phyloP scores from a whole-genome alignment of 2,888 invertebrate species.

The Euclidia mi region DNA sequence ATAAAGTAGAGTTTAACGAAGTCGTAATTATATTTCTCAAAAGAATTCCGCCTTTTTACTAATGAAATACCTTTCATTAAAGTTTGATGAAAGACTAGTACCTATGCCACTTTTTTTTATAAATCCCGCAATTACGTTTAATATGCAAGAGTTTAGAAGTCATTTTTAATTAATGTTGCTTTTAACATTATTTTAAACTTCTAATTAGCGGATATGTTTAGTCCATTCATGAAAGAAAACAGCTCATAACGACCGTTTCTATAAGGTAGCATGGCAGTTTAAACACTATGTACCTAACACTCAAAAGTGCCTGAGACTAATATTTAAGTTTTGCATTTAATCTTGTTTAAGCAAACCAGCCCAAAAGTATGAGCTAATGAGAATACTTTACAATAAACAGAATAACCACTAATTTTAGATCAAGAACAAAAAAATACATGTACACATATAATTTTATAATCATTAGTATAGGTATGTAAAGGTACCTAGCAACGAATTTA shows the following conservation, averaged over 20 bases:
- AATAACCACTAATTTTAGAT: not conserved
- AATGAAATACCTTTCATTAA: conserved; percentile 78
- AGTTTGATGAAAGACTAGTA: conserved; percentile 68
- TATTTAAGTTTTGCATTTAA: too few species aligned
- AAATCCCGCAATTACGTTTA: conserved; percentile 36
- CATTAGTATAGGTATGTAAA: too few species aligned
- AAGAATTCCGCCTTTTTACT: conserved; percentile 74
- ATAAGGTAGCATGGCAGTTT: too few species aligned
- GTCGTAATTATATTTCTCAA: conserved; percentile 82
- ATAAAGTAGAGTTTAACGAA: conserved; percentile 81
- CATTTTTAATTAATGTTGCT: conserved; percentile 4
- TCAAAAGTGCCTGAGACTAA: too few species aligned
- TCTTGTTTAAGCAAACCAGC: too few species aligned
- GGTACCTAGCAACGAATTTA: too few species aligned
- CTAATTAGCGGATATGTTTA: not conserved
- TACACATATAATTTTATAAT: too few species aligned
- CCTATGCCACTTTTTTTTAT: conserved; percentile 41
- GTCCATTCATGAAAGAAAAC: too few species aligned
- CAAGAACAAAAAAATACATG: not conserved
- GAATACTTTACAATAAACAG: too few species aligned
- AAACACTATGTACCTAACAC: too few species aligned
- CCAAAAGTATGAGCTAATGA: too few species aligned
- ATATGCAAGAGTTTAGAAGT: conserved; percentile 18
- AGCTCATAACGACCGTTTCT: too few species aligned
- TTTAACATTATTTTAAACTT: conserved; percentile 1